Base-by-base conservation (phyloP, 2,888 invertebrate species). In the Patella ulyssiponensis region DNA sequence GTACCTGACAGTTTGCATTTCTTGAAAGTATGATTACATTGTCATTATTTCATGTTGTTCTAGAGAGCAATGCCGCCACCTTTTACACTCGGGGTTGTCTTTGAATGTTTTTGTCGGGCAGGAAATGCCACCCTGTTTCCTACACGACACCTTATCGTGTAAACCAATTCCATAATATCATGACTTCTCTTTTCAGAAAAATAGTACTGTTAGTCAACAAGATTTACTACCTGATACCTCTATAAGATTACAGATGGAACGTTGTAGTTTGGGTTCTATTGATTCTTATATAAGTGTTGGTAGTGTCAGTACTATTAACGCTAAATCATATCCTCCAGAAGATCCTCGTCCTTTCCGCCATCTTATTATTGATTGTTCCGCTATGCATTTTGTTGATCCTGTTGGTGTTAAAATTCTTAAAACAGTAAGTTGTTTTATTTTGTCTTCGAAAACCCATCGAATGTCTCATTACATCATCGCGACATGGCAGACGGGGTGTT, bases 331-430 rank as follows among this genome's bases (percentile, higher is more conserved):
- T 3, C 20, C 51, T n/a, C 56, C 71, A 14, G 51, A 76, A 14
- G 83, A 83, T 76, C 81, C 81, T n/a, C 80, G 83, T 1, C 81
- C 83, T 33, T 80, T 89, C 74, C 83, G 86, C 17, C 87, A 89
- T 79, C 84, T 91, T 64, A 84, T 91, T 77, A 84, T 91, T 77
- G 92, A 92, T 81, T 92, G 91, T 81, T 88, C 91, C 3, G 85
- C 86, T 11, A 87, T 90, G 76, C 83, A 86, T 58, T 91, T 90
- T 76, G 85, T 90, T 14, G 91, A 91, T 78, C 85, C 86, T 15
- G 88, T 90, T 12, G 91, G 90, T 1, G 86, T 88, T 53, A 90
- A 89, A 78, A 83, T 87, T n/a, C 80, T 91, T 1, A 86, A 84
- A 79, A 86, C 86, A 86, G 90, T 90, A 84, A 64, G 81, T 74